Evolutionary conservation across 53 echinoderm and acorn worm species (phyloP), one percentile per base, ranked within the genome.

Genomic region (Henricia sp.): DNA sequence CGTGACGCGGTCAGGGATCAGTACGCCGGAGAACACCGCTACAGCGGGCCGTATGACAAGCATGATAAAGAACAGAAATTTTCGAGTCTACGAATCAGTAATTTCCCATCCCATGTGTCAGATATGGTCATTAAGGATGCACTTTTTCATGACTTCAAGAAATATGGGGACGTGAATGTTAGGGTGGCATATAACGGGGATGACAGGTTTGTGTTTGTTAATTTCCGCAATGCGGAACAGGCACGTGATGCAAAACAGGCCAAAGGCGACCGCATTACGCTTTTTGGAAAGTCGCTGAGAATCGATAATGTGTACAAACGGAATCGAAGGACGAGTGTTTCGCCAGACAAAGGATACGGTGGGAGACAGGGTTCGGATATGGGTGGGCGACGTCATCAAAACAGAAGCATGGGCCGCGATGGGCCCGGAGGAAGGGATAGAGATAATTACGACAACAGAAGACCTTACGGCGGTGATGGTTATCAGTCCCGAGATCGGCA

Each of bases 141-240:
- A 23, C 89, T 99, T 35, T 99, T 94, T 65, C 99, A 99, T 90
- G 99, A 99, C 86, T 99, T 99, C 76, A 99, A 99, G 56, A 99
- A 99, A 84, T 99, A 86, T 92, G 99, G 99, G 52, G 99, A 99
- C 69, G 99, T 94, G 59, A 94, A 99, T 74, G 92, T 99, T 43
- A 90, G 94, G 63, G 90, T 99, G 34, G 88, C 91, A 33, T 94
- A 94, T 89, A 91, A 83, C 76, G 91, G 93, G 66, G 91, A 94
- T 54, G 99, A 99, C 51, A 92, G 99, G 62, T 88, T 95, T 60
- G 99, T 94, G 9, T 99, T 91, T 91, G 99, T 92, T 55, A 94
- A 91, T 89, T 99, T 88, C 54, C 83, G 92, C 36, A 70, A 87
- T 44, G 80, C 92, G 71, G 99, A 99, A 21, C 90, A 92, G 53